Conservation (phyloP, 1,140 invertebrate genomes). For the Diabrotica virgifera region DNA sequence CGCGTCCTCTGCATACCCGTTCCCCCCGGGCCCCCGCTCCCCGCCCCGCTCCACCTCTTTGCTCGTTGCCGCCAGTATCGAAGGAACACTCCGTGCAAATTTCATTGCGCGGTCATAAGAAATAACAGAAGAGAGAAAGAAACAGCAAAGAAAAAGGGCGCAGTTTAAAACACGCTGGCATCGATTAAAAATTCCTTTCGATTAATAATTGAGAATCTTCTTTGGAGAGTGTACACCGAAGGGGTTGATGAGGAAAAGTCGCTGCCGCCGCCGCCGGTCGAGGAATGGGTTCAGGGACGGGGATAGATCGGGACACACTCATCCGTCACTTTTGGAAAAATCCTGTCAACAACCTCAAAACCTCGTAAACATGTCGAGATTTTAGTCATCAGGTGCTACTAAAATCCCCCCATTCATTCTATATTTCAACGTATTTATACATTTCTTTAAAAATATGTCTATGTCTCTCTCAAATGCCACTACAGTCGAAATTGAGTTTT, state of each 20-base stretch:
- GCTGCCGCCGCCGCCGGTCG: slow-evolving; percentile 15
- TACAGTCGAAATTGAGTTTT: too few species aligned
- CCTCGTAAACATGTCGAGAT: too few species aligned
- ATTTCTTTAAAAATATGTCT: too few species aligned
- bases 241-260: slow-evolving; percentile 41
- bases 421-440: too few species aligned
- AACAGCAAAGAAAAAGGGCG: slow-evolving; percentile 38
- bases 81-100: not conserved
- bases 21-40: not conserved
- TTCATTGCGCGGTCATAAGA: slow-evolving; percentile 13
- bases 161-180: slow-evolving; percentile 43
- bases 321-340: too few species aligned
- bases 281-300: slow-evolving; percentile 20
- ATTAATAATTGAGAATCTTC: slow-evolving; percentile 50
- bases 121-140: slow-evolving; percentile 24
- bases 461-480: too few species aligned
- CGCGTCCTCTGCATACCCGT: not conserved
- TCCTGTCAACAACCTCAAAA: too few species aligned
- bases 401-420: too few species aligned
- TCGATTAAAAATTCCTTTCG: slow-evolving; percentile 51
- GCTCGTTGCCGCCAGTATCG: not conserved
- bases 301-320: not conserved
- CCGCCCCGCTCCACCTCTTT: not conserved
- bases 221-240: slow-evolving; percentile 47
- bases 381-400: too few species aligned